These are phyloP conservation scores for Saguinus imperator DNA, from an alignment of 2,113 vertebrate species.

Conservation along the genomic window DNA sequence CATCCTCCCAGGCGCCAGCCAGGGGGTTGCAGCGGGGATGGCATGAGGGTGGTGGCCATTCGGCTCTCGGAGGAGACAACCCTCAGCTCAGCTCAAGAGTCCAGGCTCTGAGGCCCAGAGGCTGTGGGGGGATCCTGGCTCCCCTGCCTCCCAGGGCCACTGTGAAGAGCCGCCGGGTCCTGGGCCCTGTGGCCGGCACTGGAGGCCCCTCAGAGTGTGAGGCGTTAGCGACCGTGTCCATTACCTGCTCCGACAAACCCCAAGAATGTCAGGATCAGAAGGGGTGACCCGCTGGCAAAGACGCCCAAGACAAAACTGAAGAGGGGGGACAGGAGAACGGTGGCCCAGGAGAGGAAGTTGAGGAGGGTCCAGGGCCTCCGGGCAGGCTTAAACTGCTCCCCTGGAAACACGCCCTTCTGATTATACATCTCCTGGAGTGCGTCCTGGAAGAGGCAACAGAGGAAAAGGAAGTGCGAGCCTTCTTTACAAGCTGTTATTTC, in stretches of 20 bases:
- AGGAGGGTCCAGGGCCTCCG: conserved; percentile 94
- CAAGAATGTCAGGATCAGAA: conserved; percentile 95
- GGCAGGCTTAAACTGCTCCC: conserved; percentile 88
- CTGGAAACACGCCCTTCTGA: conserved; percentile 93
- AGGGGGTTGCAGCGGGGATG: background rate
- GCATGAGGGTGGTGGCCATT: background rate
- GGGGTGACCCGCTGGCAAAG: conserved; percentile 95
- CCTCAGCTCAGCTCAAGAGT: background rate
- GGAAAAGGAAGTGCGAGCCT: no score
- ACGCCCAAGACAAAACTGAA: conserved; percentile 95
- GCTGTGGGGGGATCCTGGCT: background rate
- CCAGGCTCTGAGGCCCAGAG: background rate
- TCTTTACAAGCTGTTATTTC: fast-evolving
- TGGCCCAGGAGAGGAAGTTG: conserved; percentile 98
- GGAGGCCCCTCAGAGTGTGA: fast-evolving
- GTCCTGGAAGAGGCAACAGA: conserved; percentile 84
- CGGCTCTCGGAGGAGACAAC: background rate
- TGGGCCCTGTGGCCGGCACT: fast-evolving
- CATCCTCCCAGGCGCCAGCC: fast-evolving
- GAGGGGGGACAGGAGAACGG: conserved; percentile 95
- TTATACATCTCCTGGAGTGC: conserved; percentile 95
- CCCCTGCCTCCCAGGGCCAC: background rate
- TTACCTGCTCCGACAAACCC: conserved; percentile 95
- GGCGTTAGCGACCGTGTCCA: fast-evolving
- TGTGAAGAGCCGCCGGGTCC: background rate